Evolutionary conservation across 53 echinoderm and acorn worm genomes (phyloP).

Genomic region (Hippasteria phrygiana): DNA sequence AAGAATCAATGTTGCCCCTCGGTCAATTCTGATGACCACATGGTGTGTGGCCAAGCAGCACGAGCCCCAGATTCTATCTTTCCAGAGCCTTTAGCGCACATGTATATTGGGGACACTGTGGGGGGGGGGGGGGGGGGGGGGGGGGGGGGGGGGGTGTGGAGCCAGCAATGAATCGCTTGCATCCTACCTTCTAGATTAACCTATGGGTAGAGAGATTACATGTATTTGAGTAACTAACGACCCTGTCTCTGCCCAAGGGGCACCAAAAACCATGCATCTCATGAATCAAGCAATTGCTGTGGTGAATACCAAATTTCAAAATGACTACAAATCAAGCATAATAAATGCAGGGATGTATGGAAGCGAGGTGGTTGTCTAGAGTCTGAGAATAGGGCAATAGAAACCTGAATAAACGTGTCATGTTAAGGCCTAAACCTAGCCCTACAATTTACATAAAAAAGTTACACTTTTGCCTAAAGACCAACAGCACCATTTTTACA

Average conservation of each 20-base stretch:
- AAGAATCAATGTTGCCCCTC: slow-evolving; percentile 49
- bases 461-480: no score
- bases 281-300: not conserved
- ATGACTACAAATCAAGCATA: not conserved
- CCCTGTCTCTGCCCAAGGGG: not conserved
- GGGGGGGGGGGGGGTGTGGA: not conserved
- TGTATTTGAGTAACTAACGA: no score
- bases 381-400: no score
- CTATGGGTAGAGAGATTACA: not conserved
- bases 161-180: no score
- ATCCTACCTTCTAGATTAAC: slow-evolving; percentile 12
- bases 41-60: not conserved
- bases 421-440: no score
- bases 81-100: not conserved
- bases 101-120: not conserved
- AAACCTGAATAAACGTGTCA: no score
- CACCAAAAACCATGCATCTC: not conserved
- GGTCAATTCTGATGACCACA: slow-evolving; percentile 40
- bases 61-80: not conserved
- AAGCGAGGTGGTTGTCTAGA: no score
- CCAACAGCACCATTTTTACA: no score
- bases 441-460: no score
- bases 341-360: not conserved
- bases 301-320: not conserved
- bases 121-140: not conserved